phyloP scores from a whole-genome alignment of 2,888 invertebrate species.

The Nephrocerus scutellatus region DNA sequence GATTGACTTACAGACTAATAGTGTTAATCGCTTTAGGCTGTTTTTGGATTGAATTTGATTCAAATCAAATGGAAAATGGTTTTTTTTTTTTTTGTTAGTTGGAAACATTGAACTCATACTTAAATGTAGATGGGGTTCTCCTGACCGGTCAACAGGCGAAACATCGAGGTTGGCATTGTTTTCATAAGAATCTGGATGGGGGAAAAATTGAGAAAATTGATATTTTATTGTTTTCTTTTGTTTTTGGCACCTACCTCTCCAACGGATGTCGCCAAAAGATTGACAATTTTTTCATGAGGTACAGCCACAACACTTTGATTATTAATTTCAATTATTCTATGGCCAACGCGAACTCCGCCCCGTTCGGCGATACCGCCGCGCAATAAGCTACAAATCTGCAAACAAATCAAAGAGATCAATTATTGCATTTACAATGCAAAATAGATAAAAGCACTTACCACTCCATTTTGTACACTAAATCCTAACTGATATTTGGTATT shows the following conservation, averaged over 20 bases:
- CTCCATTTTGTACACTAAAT: slow-evolving; percentile 99
- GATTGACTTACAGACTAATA: too few relatives aligned
- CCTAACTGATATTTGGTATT: slow-evolving; percentile 99
- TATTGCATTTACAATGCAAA: neutral
- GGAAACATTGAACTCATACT: too few relatives aligned
- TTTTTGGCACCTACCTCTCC: slow-evolving; percentile 74
- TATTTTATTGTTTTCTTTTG: neutral
- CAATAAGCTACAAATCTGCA: slow-evolving; percentile 91
- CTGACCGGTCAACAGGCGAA: slow-evolving; percentile 96
- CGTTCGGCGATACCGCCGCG: slow-evolving; percentile 98
- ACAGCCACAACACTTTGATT: slow-evolving; percentile 99
- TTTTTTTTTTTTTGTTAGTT: too few relatives aligned
- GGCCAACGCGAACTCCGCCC: slow-evolving; percentile 97
- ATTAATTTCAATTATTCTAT: slow-evolving; percentile 99
- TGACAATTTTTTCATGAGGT: slow-evolving; percentile 98
- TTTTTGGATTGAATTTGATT: too few relatives aligned
- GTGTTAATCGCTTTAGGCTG: too few relatives aligned
- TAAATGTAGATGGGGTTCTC: slow-evolving; percentile 99
- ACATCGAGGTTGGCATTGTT: slow-evolving; percentile 99
- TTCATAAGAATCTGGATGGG: slow-evolving; percentile 93
- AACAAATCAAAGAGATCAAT: slow-evolving; percentile 18
- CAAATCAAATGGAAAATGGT: too few relatives aligned
- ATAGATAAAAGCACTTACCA: slow-evolving; percentile 55
- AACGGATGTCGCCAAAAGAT: slow-evolving; percentile 95
- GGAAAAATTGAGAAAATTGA: neutral